Evolutionary conservation across 1,140 invertebrate genomes (phyloP).

Genomic region (Oppia nitens): DNA sequence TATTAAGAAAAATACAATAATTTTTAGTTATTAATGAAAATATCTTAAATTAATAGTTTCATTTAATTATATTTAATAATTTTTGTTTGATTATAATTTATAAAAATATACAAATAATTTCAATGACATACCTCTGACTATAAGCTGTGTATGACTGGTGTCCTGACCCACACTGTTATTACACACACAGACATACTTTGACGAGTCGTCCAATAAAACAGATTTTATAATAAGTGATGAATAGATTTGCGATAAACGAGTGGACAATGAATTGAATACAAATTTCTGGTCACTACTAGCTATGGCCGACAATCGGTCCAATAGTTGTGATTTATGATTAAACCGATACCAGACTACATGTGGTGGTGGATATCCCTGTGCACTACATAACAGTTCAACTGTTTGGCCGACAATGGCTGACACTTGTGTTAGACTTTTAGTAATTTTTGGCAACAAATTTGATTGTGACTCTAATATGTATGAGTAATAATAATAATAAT

Average conservation of each 20-base stretch:
- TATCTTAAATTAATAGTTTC: too few relatives aligned
- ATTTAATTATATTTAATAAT: too few relatives aligned
- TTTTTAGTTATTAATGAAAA: too few relatives aligned
- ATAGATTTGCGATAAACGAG: conserved; percentile 1
- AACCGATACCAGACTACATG: conserved; percentile 19
- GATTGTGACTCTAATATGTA: conserved; percentile 36
- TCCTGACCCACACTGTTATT: conserved; percentile 23
- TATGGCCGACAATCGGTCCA: neutral
- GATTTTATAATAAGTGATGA: conserved; percentile 16
- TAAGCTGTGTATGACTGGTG: conserved; percentile 21
- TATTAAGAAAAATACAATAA: too few relatives aligned
- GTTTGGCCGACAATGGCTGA: conserved; percentile 24
- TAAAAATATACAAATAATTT: too few relatives aligned
- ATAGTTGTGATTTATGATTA: neutral
- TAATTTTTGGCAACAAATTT: conserved; percentile 23
- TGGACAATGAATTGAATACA: neutral
- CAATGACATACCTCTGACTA: conserved; percentile 22
- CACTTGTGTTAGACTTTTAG: conserved; percentile 18
- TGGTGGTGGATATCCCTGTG: conserved; percentile 24
- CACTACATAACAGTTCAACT: conserved; percentile 29
- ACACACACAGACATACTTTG: conserved; percentile 22
- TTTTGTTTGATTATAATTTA: too few relatives aligned
- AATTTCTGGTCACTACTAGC: too few relatives aligned
- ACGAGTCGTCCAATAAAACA: conserved; percentile 17
- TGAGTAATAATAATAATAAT: too few relatives aligned